These are phyloP conservation scores for Diglossa cyanea DNA, from an alignment of 2,797 vertebrate species.

Conservation along the genomic window DNA sequence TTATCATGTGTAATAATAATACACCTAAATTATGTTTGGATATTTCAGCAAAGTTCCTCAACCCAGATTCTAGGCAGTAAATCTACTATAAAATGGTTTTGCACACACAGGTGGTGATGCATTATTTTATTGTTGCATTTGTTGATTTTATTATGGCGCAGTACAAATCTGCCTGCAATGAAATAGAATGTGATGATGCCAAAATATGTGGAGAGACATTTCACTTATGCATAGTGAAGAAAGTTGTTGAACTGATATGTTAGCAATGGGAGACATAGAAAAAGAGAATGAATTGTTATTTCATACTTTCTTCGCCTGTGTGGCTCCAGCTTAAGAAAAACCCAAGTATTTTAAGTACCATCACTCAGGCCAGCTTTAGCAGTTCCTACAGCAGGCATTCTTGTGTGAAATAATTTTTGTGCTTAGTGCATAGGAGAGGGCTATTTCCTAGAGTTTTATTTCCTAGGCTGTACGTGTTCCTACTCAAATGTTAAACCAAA, in stretches of 20 bases:
- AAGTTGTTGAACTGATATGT: not conserved
- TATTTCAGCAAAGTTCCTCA: not conserved
- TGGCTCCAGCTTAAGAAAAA: not conserved
- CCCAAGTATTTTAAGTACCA: not conserved
- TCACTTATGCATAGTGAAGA: not conserved
- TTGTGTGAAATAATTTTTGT: not conserved
- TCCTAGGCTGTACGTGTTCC: not conserved
- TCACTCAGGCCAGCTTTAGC: not conserved
- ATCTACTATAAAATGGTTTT: not conserved
- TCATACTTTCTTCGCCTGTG: not conserved
- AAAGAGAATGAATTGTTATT: not conserved
- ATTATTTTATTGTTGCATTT: constrained; percentile 33
- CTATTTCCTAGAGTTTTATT: not conserved
- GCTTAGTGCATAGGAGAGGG: not conserved
- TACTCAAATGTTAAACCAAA: not conserved
- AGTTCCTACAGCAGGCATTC: not conserved
- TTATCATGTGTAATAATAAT: not conserved
- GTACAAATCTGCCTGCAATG: not conserved
- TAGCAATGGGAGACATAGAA: not conserved
- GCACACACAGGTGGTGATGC: not conserved
- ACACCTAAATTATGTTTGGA: not conserved
- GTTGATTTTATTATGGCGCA: constrained; percentile 30
- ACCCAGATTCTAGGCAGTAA: not conserved
- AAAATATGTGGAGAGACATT: not conserved
- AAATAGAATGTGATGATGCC: not conserved